phyloP scores from a whole-genome alignment of 2,888 invertebrate species.

The Tetheella fluctuosa region DNA sequence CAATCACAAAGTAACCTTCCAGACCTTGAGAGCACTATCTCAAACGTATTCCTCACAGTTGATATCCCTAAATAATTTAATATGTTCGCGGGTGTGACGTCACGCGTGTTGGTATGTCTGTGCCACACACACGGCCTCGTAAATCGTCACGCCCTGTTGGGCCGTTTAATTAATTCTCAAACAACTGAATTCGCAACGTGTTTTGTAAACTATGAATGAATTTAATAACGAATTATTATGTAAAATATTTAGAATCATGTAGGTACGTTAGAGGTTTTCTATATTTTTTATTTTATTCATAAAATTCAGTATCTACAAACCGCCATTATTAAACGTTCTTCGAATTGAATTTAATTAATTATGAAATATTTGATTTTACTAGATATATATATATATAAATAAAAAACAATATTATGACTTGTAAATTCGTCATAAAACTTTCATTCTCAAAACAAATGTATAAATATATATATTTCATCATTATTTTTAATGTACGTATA shows the following conservation, averaged over 20 bases:
- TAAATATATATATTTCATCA: not conserved
- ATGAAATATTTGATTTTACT: too few species aligned
- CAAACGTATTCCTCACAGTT: slow-evolving; percentile 29
- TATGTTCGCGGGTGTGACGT: slow-evolving; percentile 65
- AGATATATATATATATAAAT: too few species aligned
- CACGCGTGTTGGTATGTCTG: slow-evolving; percentile 70
- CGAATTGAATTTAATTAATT: too few species aligned
- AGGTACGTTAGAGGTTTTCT: too few species aligned
- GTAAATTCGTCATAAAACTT: too few species aligned
- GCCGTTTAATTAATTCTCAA: slow-evolving; percentile 79
- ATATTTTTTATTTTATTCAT: not conserved
- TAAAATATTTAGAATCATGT: too few species aligned
- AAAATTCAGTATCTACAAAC: too few species aligned
- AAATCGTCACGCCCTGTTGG: slow-evolving; percentile 77
- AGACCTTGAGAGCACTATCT: slow-evolving; percentile 1
- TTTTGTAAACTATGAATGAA: slow-evolving; percentile 34
- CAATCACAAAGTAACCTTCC: slow-evolving; percentile 4
- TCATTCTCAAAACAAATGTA: too few species aligned
- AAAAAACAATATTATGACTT: too few species aligned
- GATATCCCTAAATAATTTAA: slow-evolving; percentile 64
- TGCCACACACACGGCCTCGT: slow-evolving; percentile 46
- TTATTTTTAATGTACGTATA: slow-evolving; percentile 15
- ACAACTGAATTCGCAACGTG: slow-evolving; percentile 53
- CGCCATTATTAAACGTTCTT: too few species aligned
- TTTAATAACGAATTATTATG: slow-evolving; percentile 29